A percentile compares a stretch with the other conserved stretches of the same genome.
phyloP scores from a whole-genome alignment of 2,797 vertebrate species.

The Urocyon cinereoargenteus region DNA sequence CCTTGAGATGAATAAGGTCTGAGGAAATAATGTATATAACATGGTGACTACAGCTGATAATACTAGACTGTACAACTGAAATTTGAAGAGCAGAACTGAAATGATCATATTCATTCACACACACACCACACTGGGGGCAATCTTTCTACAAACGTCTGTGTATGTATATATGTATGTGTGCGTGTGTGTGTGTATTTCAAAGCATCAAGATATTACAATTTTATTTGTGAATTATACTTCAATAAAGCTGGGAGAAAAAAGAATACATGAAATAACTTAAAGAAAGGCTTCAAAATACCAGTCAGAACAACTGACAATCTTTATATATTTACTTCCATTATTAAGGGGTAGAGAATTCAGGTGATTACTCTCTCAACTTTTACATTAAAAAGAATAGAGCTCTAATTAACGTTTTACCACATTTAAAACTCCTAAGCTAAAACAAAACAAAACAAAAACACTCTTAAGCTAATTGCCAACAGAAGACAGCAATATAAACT shows the following conservation, averaged over 20 bases:
- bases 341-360: neutral
- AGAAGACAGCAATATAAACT: neutral
- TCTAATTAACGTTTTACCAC: neutral
- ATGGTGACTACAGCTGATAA: neutral
- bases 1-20: neutral
- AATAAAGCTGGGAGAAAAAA: neutral
- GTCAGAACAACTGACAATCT: neutral
- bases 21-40: neutral
- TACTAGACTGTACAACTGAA: neutral
- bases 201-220: neutral
- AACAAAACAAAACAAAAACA: neutral
- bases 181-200: neutral
- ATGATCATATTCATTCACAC: neutral
- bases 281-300: neutral
- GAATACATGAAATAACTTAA: conserved; percentile 23
- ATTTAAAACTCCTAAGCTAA: neutral
- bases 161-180: too few relatives aligned
- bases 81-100: neutral
- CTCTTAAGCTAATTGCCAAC: neutral
- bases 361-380: neutral
- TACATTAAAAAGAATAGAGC: neutral
- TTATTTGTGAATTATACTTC: neutral
- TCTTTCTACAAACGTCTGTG: too few relatives aligned
- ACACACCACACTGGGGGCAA: neutral
- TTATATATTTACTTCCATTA: neutral